Evolutionary conservation across 2,888 invertebrate genomes (phyloP).

Genomic region (Orthosia gracilis): DNA sequence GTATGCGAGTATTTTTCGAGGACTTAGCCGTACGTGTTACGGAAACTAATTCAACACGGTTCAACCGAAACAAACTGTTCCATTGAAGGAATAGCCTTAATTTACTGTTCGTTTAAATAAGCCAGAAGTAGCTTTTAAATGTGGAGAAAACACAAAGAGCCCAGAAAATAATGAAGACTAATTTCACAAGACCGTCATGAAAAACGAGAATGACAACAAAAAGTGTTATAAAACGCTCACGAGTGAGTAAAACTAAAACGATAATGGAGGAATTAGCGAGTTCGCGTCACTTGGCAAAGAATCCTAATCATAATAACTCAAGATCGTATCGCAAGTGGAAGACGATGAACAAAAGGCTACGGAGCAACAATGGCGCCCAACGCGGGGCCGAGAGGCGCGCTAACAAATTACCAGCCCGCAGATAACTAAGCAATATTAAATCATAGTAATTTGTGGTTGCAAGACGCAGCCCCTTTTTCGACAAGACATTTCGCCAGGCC

Average conservation of each 20-base stretch:
- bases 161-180: slow-evolving; percentile 52
- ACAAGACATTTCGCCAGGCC: slow-evolving; percentile 81
- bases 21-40: slow-evolving; percentile 73
- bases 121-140: slow-evolving; percentile 21
- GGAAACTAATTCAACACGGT: slow-evolving; percentile 66
- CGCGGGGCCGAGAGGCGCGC: slow-evolving; percentile 85
- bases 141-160: slow-evolving; percentile 39
- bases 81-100: slow-evolving; percentile 5
- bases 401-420: slow-evolving; percentile 90
- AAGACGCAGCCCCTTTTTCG: slow-evolving; percentile 84
- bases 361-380: slow-evolving; percentile 88
- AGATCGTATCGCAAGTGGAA: slow-evolving; percentile 88
- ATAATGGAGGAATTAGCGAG: slow-evolving; percentile 88
- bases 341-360: slow-evolving; percentile 90
- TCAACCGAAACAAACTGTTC: slow-evolving; percentile 5
- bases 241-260: slow-evolving; percentile 83
- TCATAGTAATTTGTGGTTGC: slow-evolving; percentile 91
- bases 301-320: slow-evolving; percentile 91
- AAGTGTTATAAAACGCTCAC: slow-evolving; percentile 71
- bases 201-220: slow-evolving; percentile 66
- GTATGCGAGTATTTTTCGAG: slow-evolving; percentile 80
- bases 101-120: slow-evolving; percentile 7
- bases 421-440: slow-evolving; percentile 91
- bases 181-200: slow-evolving; percentile 47
- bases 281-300: slow-evolving; percentile 89